Percentiles rank a stretch among this genome's conserved stretches.
These are phyloP conservation scores for Xiphydria camelus DNA, from an alignment of 2,888 invertebrate genomes.

Conservation along the genomic window DNA sequence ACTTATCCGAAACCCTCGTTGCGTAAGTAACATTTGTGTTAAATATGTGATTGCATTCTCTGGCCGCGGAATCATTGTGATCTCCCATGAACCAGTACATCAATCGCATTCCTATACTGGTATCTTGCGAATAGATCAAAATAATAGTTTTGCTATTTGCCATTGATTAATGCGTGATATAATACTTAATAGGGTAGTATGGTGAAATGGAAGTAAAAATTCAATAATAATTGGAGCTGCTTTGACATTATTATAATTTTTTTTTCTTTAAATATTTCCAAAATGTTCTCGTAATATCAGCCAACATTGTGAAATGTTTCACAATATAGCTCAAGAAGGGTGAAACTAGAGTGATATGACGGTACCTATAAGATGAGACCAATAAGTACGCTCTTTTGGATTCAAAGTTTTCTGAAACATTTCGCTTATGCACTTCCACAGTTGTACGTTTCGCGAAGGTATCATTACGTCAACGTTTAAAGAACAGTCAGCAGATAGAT, in stretches of 20 bases:
- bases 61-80: conserved; percentile 25
- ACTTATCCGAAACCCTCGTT: conserved; percentile 15
- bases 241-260: too few relatives aligned
- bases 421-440: conserved; percentile 38
- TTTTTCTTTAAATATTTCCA: too few relatives aligned
- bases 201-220: too few relatives aligned
- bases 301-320: too few relatives aligned
- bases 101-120: conserved; percentile 41
- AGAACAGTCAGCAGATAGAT: conserved; percentile 24
- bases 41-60: conserved; percentile 41
- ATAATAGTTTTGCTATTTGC: too few relatives aligned
- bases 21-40: conserved; percentile 36
- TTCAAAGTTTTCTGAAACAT: conserved; percentile 43
- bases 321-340: too few relatives aligned
- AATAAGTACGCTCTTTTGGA: conserved; percentile 38
- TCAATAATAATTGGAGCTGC: too few relatives aligned
- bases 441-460: conserved; percentile 33
- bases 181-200: too few relatives aligned
- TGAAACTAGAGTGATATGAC: too few relatives aligned
- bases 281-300: too few relatives aligned
- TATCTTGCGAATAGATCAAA: too few relatives aligned
- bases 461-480: conserved; percentile 27
- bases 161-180: too few relatives aligned
- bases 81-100: conserved; percentile 43
- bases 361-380: conserved; percentile 43